Percentiles rank a stretch among this genome's conserved stretches.
Conservation (phyloP, 2,113 vertebrate genomes). For the Ginglymostoma cirratum region DNA sequence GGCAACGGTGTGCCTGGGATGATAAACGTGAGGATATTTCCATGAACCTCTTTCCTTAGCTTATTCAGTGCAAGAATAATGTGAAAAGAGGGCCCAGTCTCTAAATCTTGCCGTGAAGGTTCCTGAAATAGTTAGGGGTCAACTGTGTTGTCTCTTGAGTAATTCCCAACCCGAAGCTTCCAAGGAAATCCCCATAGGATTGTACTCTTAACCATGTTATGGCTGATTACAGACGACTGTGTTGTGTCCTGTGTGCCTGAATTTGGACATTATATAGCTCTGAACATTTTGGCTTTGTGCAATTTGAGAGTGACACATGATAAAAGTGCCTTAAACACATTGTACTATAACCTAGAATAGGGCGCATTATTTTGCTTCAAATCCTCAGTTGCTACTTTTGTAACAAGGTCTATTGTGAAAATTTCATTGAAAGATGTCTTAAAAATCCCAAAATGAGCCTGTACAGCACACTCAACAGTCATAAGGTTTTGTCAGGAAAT, state of each 20-base stretch:
- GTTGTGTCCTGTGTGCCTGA: not conserved
- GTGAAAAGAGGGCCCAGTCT: not conserved
- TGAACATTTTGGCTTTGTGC: not conserved
- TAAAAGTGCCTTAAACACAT: not conserved
- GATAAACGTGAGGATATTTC: constrained; percentile 25
- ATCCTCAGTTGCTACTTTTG: not conserved
- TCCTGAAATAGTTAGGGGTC: constrained; percentile 27
- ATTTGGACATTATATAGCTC: not conserved
- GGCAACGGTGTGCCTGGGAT: not conserved
- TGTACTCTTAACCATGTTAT: not conserved
- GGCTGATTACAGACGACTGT: not conserved
- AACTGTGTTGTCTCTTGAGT: not conserved
- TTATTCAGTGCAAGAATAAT: constrained; percentile 1
- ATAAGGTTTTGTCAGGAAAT: constrained; percentile 24
- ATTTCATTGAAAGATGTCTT: not conserved
- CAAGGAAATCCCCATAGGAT: not conserved
- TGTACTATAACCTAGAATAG: not conserved
- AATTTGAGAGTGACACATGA: not conserved
- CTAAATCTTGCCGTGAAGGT: constrained; percentile 30
- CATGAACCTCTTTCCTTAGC: not conserved
- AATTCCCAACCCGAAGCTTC: not conserved
- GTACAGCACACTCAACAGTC: not conserved
- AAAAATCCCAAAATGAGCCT: not conserved
- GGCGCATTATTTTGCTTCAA: not conserved
- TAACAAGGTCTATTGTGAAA: not conserved